phyloP scores from a whole-genome alignment of 2,888 invertebrate species.

The Leptinotarsa peninsularis region DNA sequence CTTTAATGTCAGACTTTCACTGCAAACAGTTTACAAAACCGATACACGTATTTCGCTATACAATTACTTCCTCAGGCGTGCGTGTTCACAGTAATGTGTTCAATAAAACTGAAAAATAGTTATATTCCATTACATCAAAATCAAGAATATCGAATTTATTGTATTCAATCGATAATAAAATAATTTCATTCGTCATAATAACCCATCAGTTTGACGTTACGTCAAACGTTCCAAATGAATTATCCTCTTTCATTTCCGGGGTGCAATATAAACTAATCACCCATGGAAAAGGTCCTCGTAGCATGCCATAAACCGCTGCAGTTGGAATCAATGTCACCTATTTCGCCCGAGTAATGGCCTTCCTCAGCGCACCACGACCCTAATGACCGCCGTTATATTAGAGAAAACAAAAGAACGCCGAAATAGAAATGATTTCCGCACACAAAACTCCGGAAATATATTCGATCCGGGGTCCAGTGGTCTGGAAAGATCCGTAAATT shows the following conservation, averaged over 20 bases:
- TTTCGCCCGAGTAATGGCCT: constrained; percentile 11
- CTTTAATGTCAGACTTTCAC: no score
- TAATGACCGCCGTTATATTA: constrained; percentile 31
- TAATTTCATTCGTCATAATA: no score
- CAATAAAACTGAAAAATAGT: no score
- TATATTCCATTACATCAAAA: no score
- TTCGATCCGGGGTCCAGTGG: constrained; percentile 53
- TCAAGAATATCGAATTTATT: no score
- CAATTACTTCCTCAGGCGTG: no score
- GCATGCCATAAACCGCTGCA: background rate
- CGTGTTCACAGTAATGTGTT: no score
- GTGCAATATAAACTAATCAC: constrained; percentile 14
- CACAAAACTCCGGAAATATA: constrained; percentile 54
- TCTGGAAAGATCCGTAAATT: constrained; percentile 59
- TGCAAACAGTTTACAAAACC: no score
- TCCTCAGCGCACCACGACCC: constrained; percentile 9
- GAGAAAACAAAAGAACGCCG: constrained; percentile 46
- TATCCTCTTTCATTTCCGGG: background rate
- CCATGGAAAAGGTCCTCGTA: background rate
- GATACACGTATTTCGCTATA: no score
- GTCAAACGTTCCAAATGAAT: background rate
- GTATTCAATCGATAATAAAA: no score
- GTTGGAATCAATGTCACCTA: constrained; percentile 13
- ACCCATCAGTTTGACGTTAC: background rate
- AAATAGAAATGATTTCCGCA: constrained; percentile 45